Base-by-base conservation (phyloP, 2,888 invertebrate species). In the Theodoxus fluviatilis region DNA sequence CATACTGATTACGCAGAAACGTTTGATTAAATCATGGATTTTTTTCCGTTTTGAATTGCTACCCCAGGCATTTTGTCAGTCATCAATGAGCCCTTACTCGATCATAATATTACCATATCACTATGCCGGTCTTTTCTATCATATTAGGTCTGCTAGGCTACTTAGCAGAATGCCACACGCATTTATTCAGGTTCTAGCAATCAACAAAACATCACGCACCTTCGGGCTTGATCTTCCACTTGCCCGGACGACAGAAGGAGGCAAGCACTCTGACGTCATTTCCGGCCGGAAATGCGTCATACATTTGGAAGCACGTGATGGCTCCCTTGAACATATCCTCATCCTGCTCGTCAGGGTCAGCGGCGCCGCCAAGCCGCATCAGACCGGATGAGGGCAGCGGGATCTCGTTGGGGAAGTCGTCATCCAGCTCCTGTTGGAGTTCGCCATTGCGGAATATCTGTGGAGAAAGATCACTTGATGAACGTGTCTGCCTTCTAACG, bases 401-500 rank as follows among this genome's bases (percentile, higher is more conserved):
- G 52, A 78, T 77, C 55, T 75, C 71, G 68, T 78, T 77, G 63
- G 76, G 77, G 67, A 78, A 78, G 37, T 78, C 77, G 49, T 78
- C 76, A 47, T 79, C 78, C 1, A 74, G 71, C 61, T 78, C 70
- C 28, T 76, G 75, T 15, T 74, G 71, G 2, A 72, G 43, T 9
- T 73, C 64, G 1, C 77, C 76, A 69, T 79, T 73, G 55, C 73
- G 74, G 59, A 71, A 78, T 0, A 74, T 64, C 74, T 74, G 49
- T 3, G 25, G 15, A 3, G 3, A 52, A 35, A 33, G 18, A 31
- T n/a, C n/a, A n/a, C n/a, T n/a, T n/a, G n/a, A n/a, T n/a, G n/a
- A n/a, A n/a, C n/a, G n/a, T n/a, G n/a, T n/a, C n/a, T n/a, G n/a
- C n/a, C n/a, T n/a, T n/a, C n/a, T n/a, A n/a, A n/a, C n/a, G n/a